Evolutionary conservation across 2,797 vertebrate genomes (phyloP).

Genomic region (Dendrocincla fuliginosa): DNA sequence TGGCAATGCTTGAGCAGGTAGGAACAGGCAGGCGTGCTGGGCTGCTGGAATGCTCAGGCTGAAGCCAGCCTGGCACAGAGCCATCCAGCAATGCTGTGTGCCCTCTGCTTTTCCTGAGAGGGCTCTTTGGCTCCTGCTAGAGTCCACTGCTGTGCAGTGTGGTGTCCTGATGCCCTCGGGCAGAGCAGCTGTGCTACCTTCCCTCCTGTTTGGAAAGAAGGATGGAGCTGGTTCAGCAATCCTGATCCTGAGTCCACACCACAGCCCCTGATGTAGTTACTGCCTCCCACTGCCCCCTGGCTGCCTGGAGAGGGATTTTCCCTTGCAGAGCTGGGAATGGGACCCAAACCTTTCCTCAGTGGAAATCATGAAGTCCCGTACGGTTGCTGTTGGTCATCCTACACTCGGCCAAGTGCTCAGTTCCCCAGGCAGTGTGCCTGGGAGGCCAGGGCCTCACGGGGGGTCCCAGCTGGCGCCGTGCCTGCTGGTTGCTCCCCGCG

Average conservation of each 20-base stretch:
- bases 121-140: not conserved
- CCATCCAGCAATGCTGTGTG: fast-evolving
- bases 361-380: fast-evolving
- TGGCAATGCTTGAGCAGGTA: not conserved
- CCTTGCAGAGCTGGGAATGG: not conserved
- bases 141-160: fast-evolving
- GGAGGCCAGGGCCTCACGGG: fast-evolving
- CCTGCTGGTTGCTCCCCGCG: not conserved
- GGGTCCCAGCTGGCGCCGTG: not conserved
- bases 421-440: fast-evolving
- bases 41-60: fast-evolving
- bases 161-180: fast-evolving
- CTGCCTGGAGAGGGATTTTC: not conserved
- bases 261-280: not conserved
- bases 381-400: not conserved
- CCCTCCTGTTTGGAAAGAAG: not conserved
- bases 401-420: fast-evolving
- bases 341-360: fast-evolving
- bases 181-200: not conserved
- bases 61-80: not conserved
- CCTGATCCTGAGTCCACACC: no score
- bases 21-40: not conserved
- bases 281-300: not conserved
- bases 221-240: not conserved
- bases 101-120: not conserved